phyloP scores from a whole-genome alignment of 2,888 invertebrate species.

The Limulus polyphemus region DNA sequence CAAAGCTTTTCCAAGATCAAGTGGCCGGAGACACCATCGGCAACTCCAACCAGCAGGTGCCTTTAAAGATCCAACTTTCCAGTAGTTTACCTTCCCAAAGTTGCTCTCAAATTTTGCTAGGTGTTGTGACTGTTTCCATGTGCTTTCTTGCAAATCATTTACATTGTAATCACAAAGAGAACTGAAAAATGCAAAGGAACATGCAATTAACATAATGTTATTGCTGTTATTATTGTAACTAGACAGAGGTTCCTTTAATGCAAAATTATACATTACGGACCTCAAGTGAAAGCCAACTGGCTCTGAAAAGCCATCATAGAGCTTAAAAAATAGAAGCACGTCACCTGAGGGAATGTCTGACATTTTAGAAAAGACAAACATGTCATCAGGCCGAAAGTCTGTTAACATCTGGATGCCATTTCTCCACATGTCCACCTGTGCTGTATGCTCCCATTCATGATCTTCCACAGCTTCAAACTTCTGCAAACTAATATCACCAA shows the following conservation, averaged over 20 bases:
- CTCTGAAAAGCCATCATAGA: conserved; percentile 51
- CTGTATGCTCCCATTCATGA: neutral
- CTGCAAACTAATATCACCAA: conserved; percentile 1
- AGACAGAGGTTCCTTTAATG: no score
- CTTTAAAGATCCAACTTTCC: conserved; percentile 9
- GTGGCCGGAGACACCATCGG: conserved; percentile 4
- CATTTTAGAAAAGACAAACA: conserved; percentile 18
- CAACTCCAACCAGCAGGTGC: conserved; percentile 19
- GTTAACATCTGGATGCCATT: conserved; percentile 13
- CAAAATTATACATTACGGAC: conserved; percentile 1
- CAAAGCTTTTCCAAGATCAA: no score
- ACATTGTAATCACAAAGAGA: conserved; percentile 14
- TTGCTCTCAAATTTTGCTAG: conserved; percentile 7
- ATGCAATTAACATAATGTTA: conserved; percentile 6
- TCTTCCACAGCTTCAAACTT: neutral
- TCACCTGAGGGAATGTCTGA: conserved; percentile 44
- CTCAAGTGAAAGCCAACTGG: conserved; percentile 36
- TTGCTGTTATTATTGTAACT: no score
- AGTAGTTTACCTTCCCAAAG: conserved; percentile 8
- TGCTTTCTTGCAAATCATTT: no score
- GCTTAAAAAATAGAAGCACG: conserved; percentile 52
- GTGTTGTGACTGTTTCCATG: no score
- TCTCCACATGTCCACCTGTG: conserved; percentile 10
- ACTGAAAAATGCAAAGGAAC: conserved; percentile 14
- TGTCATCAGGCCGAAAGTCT: conserved; percentile 25